A percentile compares a stretch with the other conserved stretches of the same genome.
These are phyloP conservation scores for Apis mellifera DNA, from an alignment of 1,140 invertebrate species.

Conservation along the genomic window Amel_HAv3.1 CM009946.2:4064501-4065000, in stretches of 20 bases:
- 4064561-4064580: not conserved
- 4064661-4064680: too few relatives aligned
- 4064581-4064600: constrained; percentile 19
- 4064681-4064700: too few relatives aligned
- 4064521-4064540: constrained; percentile 14
- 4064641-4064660: too few relatives aligned
- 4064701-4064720: too few relatives aligned
- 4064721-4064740: too few relatives aligned
- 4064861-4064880: constrained; percentile 28
- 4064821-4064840: not conserved
- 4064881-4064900: constrained; percentile 28
- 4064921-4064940: constrained; percentile 21
- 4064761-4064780: too few relatives aligned
- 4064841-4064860: not conserved
- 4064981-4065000: constrained; percentile 36
- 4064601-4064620: constrained; percentile 20
- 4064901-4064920: constrained; percentile 9
- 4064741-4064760: too few relatives aligned
- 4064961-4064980: too few relatives aligned
- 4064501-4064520: constrained; percentile 32
- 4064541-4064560: not conserved
- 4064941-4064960: not conserved
- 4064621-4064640: not conserved
- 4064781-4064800: too few relatives aligned
- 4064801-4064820: not conserved